Percentiles rank a stretch among this genome's conserved stretches.
Conservation (phyloP, 2,113 vertebrate species). For the Entomyzon cyanotis region DNA sequence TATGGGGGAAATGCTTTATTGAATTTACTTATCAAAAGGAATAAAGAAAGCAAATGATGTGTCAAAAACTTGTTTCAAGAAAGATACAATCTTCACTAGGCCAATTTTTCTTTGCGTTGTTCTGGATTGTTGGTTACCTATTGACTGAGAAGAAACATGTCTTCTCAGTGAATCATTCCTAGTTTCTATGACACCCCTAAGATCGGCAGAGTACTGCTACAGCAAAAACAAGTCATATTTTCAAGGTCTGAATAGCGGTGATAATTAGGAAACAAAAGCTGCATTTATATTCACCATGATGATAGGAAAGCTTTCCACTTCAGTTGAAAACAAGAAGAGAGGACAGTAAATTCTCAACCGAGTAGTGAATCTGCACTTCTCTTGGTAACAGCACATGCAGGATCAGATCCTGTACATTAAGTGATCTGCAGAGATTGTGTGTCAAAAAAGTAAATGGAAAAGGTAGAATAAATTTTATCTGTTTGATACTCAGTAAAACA, state of each 20-base stretch:
- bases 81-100: not conserved
- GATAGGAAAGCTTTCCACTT: not conserved
- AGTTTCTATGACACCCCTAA: constrained; percentile 54
- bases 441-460: not conserved
- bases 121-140: constrained; percentile 11
- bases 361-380: not conserved
- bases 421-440: not conserved
- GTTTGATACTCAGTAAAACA: not conserved
- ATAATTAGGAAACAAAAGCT: constrained; percentile 27
- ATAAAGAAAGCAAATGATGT: not conserved
- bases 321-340: not conserved
- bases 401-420: not conserved
- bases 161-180: constrained; percentile 11
- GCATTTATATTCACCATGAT: not conserved
- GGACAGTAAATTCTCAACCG: not conserved
- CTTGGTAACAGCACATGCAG: not conserved
- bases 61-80: not conserved
- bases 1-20: not conserved
- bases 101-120: not conserved
- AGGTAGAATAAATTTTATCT: not conserved
- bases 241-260: constrained; percentile 20
- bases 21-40: not conserved
- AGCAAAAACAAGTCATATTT: constrained; percentile 19
- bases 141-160: not conserved
- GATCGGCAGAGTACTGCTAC: not conserved